Base-by-base conservation (phyloP, 1,140 invertebrate genomes). In the Meloidogyne chitwoodi region DNA sequence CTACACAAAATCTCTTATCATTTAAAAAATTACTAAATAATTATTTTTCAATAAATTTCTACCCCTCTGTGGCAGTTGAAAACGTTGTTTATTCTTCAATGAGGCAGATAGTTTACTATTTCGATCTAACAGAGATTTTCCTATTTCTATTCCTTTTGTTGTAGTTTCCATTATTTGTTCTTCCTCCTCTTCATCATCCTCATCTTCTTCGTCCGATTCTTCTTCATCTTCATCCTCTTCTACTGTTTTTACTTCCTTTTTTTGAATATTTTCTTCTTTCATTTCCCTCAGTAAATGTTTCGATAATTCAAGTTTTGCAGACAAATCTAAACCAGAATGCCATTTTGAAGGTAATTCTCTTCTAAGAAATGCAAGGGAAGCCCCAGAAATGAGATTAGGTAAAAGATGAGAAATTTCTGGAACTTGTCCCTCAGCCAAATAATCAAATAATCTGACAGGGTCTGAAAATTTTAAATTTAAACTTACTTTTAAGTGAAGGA, bases 401-500 rank as follows among this genome's bases (percentile, higher is more conserved):
- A 85, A 77, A 10, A 87, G 63, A 48, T 84, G 76, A 19, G 76
- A 68, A 41, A 85, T 72, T 44, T 87, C 85, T 1, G 78, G 81
- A 0, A 83, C 68, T 12, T 80, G 76, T 5, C 77, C 68, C 24
- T 77, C 76, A 5, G 62, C 75, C 61, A 85, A 48, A 74, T 78
- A 78, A 67, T 85, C 84, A 64, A 87, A 83, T 44, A 86, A 61
- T 64, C 77, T 76, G 19, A 87, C 66, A 41, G 85, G 84, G 80
- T 86, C 84, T 86, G 75, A 78, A 76, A 41, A 6, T n/a, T 68
- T 19, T 1, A 19, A 34, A 11, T 44, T 48, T n/a, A 14, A 14
- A 73, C 71, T 73, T 64, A 73, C 71, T 73, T 63, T 61, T 41
- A 27, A 73, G 48, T 26, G 71, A 6, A 63, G 41, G 56, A n/a